Percentiles rank a stretch among this genome's conserved stretches.
Evolutionary conservation across 2,888 invertebrate genomes (phyloP).

Genomic region (Platerodrilus igneus): DNA sequence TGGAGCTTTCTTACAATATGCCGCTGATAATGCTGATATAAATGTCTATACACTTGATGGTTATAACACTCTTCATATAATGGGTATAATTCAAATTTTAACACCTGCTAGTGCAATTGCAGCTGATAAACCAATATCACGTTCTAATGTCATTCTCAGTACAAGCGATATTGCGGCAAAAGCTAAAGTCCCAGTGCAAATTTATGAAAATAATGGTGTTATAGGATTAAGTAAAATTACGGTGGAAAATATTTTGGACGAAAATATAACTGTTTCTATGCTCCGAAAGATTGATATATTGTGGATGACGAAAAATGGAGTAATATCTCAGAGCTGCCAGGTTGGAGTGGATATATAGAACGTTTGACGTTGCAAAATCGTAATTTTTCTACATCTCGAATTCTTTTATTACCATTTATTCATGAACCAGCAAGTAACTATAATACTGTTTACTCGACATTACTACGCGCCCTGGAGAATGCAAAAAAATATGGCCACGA

Average conservation of each 20-base stretch:
- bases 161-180: slow-evolving; percentile 30
- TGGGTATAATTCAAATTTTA: slow-evolving; percentile 32
- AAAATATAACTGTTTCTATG: slow-evolving; percentile 17
- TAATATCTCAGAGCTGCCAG: slow-evolving; percentile 16
- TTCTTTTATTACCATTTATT: slow-evolving; percentile 15
- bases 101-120: slow-evolving; percentile 26
- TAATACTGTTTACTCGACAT: too few species aligned
- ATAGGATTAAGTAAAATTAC: slow-evolving; percentile 30
- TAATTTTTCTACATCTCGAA: too few species aligned
- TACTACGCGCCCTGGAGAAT: too few species aligned
- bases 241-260: slow-evolving; percentile 14
- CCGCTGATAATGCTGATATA: slow-evolving; percentile 35
- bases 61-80: slow-evolving; percentile 33
- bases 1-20: slow-evolving; percentile 32
- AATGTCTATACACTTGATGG: slow-evolving; percentile 35
- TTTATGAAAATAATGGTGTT: slow-evolving; percentile 33
- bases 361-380: slow-evolving; percentile 13
- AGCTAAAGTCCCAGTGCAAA: slow-evolving; percentile 33
- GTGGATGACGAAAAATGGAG: slow-evolving; percentile 34
- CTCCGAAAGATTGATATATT: slow-evolving; percentile 29
- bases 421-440: too few species aligned
- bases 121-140: slow-evolving; percentile 14
- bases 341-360: slow-evolving; percentile 33
- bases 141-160: too few species aligned
- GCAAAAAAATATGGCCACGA: too few species aligned